phyloP scores from a whole-genome alignment of 2,113 vertebrate genomes.

The Sturnira hondurensis region DNA sequence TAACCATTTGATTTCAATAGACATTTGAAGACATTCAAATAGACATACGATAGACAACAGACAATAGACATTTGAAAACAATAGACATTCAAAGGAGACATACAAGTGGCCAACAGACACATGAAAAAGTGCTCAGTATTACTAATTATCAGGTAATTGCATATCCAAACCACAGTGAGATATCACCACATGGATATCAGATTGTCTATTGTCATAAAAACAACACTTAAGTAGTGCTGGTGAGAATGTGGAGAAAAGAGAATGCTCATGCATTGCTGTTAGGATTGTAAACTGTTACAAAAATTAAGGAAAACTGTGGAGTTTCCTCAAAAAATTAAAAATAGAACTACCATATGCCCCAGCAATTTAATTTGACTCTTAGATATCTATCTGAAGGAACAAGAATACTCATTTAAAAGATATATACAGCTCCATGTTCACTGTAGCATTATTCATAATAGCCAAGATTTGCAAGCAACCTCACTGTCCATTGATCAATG shows the following conservation, averaged over 20 bases:
- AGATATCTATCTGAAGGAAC: no score
- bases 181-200: background rate
- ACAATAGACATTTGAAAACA: no score
- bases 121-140: background rate
- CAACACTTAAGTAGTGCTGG: background rate
- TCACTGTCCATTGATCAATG: background rate
- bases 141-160: background rate
- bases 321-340: no score
- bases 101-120: background rate
- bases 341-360: no score
- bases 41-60: no score
- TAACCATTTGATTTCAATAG: background rate
- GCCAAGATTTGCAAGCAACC: background rate
- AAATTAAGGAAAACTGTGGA: background rate
- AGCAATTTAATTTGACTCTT: no score
- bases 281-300: background rate
- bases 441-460: no score
- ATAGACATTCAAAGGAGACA: background rate
- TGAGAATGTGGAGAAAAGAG: background rate
- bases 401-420: no score
- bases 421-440: no score
- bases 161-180: background rate
- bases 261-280: background rate
- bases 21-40: background rate
- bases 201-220: background rate